Evolutionary conservation across 2,113 vertebrate genomes (phyloP).

Genomic region (Asarcornis scutulata): DNA sequence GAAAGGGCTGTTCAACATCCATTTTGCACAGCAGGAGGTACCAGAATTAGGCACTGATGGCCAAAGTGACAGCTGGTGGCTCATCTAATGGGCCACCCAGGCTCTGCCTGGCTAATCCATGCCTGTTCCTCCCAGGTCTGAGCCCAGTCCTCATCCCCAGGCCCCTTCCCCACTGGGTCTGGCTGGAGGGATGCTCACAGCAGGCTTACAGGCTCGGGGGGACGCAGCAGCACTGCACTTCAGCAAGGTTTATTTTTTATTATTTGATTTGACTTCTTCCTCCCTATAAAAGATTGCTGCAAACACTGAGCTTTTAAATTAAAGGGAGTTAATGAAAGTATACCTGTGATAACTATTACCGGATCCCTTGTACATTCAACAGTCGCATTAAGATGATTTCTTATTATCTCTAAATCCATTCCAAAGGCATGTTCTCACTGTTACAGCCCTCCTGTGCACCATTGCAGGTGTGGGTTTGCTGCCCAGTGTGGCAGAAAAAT

Average conservation of each 20-base stretch:
- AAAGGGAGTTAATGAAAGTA: constrained; percentile 69
- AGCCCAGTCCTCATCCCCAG: not conserved
- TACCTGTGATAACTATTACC: constrained; percentile 61
- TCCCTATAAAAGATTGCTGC: constrained; percentile 6
- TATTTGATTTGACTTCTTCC: constrained; percentile 24
- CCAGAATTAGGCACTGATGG: not conserved
- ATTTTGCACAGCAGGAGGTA: not conserved
- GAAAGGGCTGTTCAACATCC: not conserved
- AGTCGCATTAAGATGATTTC: constrained; percentile 66
- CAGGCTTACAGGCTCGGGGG: not conserved
- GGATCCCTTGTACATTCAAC: constrained; percentile 43
- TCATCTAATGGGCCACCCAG: not conserved
- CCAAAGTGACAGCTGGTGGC: not conserved
- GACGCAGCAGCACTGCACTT: not conserved
- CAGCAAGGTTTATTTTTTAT: not conserved
- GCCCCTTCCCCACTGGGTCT: not conserved
- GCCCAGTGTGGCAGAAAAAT: not conserved
- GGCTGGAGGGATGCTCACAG: not conserved
- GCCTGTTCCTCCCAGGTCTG: not conserved
- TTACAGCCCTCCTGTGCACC: constrained; percentile 57
- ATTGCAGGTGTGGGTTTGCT: constrained; percentile 27
- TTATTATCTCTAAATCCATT: constrained; percentile 61
- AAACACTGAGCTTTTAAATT: constrained; percentile 68
- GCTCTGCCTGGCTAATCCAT: not conserved
- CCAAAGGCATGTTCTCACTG: constrained; percentile 9